These are phyloP conservation scores for Drosophila fulvimacula DNA, from an alignment of 2,888 invertebrate species.

Conservation along the genomic window DNA sequence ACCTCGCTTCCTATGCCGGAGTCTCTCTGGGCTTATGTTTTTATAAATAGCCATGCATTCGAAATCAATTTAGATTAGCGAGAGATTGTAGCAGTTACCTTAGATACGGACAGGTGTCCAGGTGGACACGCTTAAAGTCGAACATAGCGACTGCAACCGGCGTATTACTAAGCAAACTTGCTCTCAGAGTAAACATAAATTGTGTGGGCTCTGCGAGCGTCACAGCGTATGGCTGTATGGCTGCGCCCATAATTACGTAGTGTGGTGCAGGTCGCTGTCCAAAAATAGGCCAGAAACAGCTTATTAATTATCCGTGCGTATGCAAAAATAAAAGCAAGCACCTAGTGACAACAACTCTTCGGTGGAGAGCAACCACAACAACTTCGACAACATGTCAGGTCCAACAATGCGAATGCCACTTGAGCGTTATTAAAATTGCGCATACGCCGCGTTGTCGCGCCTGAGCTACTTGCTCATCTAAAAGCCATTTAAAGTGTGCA, in stretches of 20 bases:
- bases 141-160: slow-evolving; percentile 8
- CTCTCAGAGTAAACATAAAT: slow-evolving; percentile 21
- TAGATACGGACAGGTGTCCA: background rate
- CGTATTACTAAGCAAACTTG: slow-evolving; percentile 12
- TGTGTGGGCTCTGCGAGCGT: slow-evolving; percentile 1
- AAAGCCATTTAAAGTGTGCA: slow-evolving; percentile 70
- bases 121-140: background rate
- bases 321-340: slow-evolving; percentile 14
- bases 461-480: slow-evolving; percentile 45
- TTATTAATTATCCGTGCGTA: slow-evolving; percentile 63
- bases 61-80: slow-evolving; percentile 39
- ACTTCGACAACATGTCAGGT: slow-evolving; percentile 15
- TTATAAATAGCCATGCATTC: slow-evolving; percentile 38
- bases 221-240: background rate
- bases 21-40: slow-evolving; percentile 45
- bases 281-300: slow-evolving; percentile 42
- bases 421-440: slow-evolving; percentile 68
- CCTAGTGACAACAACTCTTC: slow-evolving; percentile 33
- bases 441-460: slow-evolving; percentile 58
- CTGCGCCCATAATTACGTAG: slow-evolving; percentile 41
- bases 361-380: slow-evolving; percentile 10
- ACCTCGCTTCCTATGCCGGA: slow-evolving; percentile 35
- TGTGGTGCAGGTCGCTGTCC: slow-evolving; percentile 26
- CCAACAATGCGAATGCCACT: slow-evolving; percentile 58
- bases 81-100: background rate